These are phyloP conservation scores for Hirtodrosophila duncani DNA, from an alignment of 2,888 invertebrate genomes.

Conservation along the genomic window DNA sequence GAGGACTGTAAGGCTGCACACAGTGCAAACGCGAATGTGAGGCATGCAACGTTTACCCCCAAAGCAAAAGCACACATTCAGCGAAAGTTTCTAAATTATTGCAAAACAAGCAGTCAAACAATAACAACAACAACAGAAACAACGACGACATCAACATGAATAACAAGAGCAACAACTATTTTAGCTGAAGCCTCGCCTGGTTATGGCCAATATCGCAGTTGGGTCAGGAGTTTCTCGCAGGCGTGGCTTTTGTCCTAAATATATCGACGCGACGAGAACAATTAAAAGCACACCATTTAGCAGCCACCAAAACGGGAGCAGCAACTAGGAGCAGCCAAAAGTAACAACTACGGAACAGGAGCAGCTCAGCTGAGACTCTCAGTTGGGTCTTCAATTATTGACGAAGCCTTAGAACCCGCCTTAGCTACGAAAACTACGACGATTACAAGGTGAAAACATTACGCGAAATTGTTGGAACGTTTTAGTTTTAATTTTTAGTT, in stretches of 20 bases:
- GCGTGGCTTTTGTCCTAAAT: constrained; percentile 53
- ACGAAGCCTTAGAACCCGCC: constrained; percentile 37
- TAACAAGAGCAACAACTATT: constrained; percentile 34
- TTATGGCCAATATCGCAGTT: constrained; percentile 15
- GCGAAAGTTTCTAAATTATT: constrained; percentile 73
- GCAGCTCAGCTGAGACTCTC: constrained; percentile 5
- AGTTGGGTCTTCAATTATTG: constrained; percentile 63
- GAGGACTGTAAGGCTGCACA: too few species aligned
- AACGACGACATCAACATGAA: constrained; percentile 21
- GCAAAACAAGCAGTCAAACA: constrained; percentile 66
- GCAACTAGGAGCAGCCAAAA: neutral
- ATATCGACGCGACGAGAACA: constrained; percentile 60
- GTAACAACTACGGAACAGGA: neutral
- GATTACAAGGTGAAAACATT: constrained; percentile 59
- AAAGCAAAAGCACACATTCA: constrained; percentile 61
- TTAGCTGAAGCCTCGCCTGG: constrained; percentile 37
- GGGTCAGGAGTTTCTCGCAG: constrained; percentile 28
- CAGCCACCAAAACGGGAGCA: constrained; percentile 27
- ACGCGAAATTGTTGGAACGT: constrained; percentile 64
- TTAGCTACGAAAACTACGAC: neutral
- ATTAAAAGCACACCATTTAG: constrained; percentile 74
- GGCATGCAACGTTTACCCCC: constrained; percentile 17
- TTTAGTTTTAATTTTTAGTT: constrained; percentile 60
- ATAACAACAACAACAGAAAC: constrained; percentile 15
- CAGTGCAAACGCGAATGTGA: constrained; percentile 31